Evolutionary conservation across 2,113 vertebrate species (phyloP).

Genomic region (Myocastor coypus): DNA sequence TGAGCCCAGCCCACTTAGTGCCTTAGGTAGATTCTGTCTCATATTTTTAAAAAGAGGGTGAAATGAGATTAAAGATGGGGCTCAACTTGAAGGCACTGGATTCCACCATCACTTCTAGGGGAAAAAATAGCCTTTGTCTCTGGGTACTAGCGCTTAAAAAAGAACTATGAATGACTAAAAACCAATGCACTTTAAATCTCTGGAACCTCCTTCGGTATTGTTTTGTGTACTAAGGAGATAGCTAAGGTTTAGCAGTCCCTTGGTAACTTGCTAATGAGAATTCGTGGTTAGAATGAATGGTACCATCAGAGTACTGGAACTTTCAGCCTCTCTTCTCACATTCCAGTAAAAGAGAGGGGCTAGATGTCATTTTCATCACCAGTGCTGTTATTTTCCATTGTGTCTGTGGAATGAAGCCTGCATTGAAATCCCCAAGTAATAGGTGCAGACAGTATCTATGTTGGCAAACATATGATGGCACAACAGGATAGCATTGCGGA

Average conservation of each 20-base stretch:
- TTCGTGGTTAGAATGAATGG: background rate
- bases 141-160: background rate
- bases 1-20: background rate
- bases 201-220: background rate
- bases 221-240: background rate
- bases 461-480: background rate
- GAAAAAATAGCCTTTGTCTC: background rate
- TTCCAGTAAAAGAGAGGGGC: background rate
- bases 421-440: background rate
- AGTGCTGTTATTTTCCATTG: background rate
- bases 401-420: background rate
- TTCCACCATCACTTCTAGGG: background rate
- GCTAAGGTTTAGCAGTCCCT: background rate
- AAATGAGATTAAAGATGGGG: background rate
- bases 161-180: background rate
- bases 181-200: background rate
- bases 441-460: background rate
- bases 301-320: background rate
- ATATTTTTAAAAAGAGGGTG: background rate
- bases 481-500: background rate
- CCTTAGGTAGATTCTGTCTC: background rate
- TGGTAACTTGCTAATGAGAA: background rate
- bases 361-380: background rate
- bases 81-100: background rate
- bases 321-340: background rate